Percentiles rank a stretch among this genome's conserved stretches.
Evolutionary conservation across 2,113 vertebrate species (phyloP).

Genomic region (Brachypteracias leptosomus): DNA sequence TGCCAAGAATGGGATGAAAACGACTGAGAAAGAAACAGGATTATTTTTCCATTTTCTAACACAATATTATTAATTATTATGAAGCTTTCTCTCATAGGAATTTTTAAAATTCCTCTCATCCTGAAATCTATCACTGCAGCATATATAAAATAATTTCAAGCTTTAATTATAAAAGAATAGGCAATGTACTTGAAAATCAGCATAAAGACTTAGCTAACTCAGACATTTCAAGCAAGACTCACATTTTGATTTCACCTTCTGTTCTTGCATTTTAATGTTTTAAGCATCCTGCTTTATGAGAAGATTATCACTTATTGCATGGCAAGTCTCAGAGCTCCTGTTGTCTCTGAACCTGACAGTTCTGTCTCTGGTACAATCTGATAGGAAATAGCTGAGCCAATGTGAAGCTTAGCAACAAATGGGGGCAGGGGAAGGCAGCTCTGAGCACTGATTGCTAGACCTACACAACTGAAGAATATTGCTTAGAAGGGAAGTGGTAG

Average conservation of each 20-base stretch:
- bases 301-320: neutral
- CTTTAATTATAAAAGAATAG: conserved; percentile 32
- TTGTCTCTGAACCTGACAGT: neutral
- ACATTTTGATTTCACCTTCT: conserved; percentile 19
- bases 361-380: neutral
- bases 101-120: neutral
- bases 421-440: neutral
- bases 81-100: neutral
- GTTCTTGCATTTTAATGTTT: conserved; percentile 6
- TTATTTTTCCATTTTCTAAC: neutral
- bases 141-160: conserved; percentile 12
- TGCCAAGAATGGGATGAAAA: conserved; percentile 13
- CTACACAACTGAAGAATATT: neutral
- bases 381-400: neutral
- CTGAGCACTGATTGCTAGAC: neutral
- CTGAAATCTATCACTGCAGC: neutral
- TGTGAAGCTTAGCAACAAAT: neutral
- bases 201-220: neutral
- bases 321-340: neutral
- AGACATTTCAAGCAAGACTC: neutral
- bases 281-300: neutral
- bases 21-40: neutral
- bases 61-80: neutral
- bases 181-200: neutral
- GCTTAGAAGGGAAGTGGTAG: neutral